phyloP scores from a whole-genome alignment of 2,113 vertebrate species.

The Hypanus sabinus region DNA sequence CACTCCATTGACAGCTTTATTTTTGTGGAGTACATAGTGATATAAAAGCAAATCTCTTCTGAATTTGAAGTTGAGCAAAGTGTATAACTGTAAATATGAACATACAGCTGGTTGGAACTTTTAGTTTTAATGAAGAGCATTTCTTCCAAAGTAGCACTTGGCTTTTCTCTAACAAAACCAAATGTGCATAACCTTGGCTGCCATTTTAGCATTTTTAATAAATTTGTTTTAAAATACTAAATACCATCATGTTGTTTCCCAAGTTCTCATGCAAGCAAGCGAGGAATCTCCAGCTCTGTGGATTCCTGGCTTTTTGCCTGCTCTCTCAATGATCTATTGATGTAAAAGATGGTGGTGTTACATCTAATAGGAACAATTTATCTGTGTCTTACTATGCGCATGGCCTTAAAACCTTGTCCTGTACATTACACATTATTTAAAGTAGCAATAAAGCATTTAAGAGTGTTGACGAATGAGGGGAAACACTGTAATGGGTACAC shows the following conservation, averaged over 20 bases:
- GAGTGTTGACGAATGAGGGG: constrained; percentile 1
- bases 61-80: background rate
- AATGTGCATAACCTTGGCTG: background rate
- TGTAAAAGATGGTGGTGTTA: background rate
- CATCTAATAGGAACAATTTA: constrained; percentile 25
- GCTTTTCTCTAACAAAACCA: background rate
- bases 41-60: background rate
- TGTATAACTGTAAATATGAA: too few species aligned
- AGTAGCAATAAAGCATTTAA: constrained; percentile 18
- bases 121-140: background rate
- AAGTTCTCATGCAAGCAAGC: background rate
- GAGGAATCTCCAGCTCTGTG: background rate
- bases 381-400: background rate
- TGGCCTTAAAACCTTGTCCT: constrained; percentile 10
- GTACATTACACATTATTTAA: constrained; percentile 4
- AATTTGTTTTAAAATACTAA: background rate
- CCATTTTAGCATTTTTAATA: background rate
- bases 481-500: background rate
- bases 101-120: too few species aligned
- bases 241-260: background rate
- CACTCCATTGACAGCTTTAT: background rate
- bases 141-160: background rate
- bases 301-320: background rate
- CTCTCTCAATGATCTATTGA: background rate
- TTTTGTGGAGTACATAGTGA: background rate